These are phyloP conservation scores for Pangasianodon gigas DNA, from an alignment of 2,113 vertebrate species.

Conservation along the genomic window DNA sequence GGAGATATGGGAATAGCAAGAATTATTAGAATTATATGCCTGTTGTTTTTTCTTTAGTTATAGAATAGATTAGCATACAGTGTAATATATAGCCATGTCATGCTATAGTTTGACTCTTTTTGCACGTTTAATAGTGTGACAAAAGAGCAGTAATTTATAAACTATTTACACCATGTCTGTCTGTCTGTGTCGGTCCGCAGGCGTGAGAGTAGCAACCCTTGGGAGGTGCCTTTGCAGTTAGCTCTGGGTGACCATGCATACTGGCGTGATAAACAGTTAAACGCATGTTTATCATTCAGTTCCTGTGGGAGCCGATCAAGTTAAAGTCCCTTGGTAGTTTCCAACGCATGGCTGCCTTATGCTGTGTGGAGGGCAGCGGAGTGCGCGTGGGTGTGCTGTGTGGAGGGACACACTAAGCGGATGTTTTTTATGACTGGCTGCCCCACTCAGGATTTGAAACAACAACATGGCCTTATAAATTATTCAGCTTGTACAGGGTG, in stretches of 20 bases:
- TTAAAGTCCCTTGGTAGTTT: constrained; percentile 51
- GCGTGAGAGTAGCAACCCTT: constrained; percentile 17
- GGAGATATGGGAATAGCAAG: background rate
- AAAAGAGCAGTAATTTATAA: background rate
- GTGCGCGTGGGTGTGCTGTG: constrained; percentile 25
- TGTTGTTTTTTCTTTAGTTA: background rate
- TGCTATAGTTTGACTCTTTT: background rate
- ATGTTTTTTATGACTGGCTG: constrained; percentile 57
- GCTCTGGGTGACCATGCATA: constrained; percentile 43
- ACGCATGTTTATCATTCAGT: constrained; percentile 56
- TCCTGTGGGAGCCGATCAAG: constrained; percentile 53
- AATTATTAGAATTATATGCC: background rate
- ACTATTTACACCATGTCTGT: background rate
- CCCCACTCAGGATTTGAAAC: constrained; percentile 59
- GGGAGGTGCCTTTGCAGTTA: constrained; percentile 22
- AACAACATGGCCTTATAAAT: constrained; percentile 66
- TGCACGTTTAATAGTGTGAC: background rate
- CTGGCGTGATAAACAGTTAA: constrained; percentile 54
- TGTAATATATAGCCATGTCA: background rate
- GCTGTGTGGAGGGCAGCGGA: constrained; percentile 30
- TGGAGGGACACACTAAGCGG: constrained; percentile 27
- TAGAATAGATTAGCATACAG: background rate
- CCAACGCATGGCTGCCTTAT: constrained; percentile 50
- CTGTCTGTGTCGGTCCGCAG: background rate
- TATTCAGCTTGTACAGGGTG: constrained; percentile 65